Percentiles rank a stretch among this genome's conserved stretches.
phyloP scores from a whole-genome alignment of 2,888 invertebrate species.

The Apodemia mormo region DNA sequence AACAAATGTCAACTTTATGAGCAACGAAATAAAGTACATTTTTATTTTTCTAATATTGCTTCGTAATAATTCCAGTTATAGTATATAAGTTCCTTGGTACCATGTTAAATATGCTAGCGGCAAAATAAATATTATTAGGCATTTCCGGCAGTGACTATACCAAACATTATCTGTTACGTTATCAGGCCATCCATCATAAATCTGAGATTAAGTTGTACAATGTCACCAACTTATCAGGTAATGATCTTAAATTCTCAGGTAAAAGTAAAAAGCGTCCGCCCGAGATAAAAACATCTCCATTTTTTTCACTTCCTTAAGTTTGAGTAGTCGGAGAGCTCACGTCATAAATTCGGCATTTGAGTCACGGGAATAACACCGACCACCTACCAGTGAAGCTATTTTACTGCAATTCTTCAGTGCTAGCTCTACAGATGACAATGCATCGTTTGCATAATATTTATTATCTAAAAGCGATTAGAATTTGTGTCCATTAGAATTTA shows the following conservation, averaged over 20 bases:
- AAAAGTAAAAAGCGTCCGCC: slow-evolving; percentile 22
- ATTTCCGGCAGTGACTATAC: slow-evolving; percentile 1
- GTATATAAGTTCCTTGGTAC: too few species aligned
- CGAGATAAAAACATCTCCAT: slow-evolving; percentile 20
- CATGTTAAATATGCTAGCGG: not conserved
- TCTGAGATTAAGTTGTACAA: slow-evolving; percentile 14
- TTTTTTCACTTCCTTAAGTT: slow-evolving; percentile 24
- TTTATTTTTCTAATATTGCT: too few species aligned
- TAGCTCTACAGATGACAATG: too few species aligned
- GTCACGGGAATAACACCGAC: not conserved
- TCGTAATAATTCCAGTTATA: too few species aligned
- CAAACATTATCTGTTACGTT: not conserved
- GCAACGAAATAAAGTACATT: too few species aligned
- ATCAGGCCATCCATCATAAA: slow-evolving; percentile 13
- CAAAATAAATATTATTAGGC: not conserved
- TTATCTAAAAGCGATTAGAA: too few species aligned
- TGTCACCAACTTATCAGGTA: slow-evolving; percentile 14
- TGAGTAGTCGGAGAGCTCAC: not conserved
- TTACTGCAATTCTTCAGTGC: too few species aligned
- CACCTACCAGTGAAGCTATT: not conserved
- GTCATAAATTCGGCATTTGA: not conserved
- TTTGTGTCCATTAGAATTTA: too few species aligned
- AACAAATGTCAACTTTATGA: too few species aligned
- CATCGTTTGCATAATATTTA: too few species aligned
- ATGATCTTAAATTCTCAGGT: slow-evolving; percentile 1